Percentiles rank a stretch among this genome's conserved stretches.
phyloP scores from a whole-genome alignment of 2,797 vertebrate species.

The Lutra lutra region DNA sequence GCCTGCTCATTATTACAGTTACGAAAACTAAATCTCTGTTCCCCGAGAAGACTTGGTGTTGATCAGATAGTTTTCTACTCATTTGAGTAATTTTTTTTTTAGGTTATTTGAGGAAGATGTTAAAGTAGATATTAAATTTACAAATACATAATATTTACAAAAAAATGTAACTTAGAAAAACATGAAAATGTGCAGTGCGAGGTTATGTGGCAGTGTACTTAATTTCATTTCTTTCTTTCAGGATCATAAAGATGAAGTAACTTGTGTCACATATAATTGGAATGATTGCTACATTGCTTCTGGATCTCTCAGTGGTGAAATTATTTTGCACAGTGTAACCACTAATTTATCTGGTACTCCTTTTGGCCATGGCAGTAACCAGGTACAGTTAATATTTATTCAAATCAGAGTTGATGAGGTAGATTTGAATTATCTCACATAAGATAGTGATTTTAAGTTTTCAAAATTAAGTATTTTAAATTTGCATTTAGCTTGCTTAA shows the following conservation, averaged over 20 bases:
- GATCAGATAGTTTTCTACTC: neutral
- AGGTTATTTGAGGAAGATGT: conserved; percentile 46
- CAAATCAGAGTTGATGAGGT: conserved; percentile 37
- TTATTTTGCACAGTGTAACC: conserved; percentile 95
- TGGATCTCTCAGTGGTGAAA: conserved; percentile 96
- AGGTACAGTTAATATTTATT: conserved; percentile 87
- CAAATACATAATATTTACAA: neutral
- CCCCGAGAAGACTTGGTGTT: neutral
- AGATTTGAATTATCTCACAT: conserved; percentile 40
- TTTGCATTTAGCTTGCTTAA: conserved; percentile 20
- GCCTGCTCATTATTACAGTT: neutral
- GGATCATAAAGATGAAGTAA: conserved; percentile 97
- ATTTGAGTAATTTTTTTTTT: conserved; percentile 25
- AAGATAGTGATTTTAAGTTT: neutral
- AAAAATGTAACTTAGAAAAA: neutral
- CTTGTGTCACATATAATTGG: conserved; percentile 94
- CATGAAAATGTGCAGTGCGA: neutral
- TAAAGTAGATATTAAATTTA: conserved; percentile 20
- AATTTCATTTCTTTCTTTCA: conserved; percentile 77
- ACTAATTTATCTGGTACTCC: conserved; percentile 95
- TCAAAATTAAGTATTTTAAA: conserved; percentile 44
- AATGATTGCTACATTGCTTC: conserved; percentile 95
- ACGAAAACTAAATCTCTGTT: neutral
- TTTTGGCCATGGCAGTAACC: conserved; percentile 93
- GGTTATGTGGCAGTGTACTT: neutral